Base-by-base conservation (phyloP, 2,797 vertebrate genomes). In the Pangasius sanitwongsei region DNA sequence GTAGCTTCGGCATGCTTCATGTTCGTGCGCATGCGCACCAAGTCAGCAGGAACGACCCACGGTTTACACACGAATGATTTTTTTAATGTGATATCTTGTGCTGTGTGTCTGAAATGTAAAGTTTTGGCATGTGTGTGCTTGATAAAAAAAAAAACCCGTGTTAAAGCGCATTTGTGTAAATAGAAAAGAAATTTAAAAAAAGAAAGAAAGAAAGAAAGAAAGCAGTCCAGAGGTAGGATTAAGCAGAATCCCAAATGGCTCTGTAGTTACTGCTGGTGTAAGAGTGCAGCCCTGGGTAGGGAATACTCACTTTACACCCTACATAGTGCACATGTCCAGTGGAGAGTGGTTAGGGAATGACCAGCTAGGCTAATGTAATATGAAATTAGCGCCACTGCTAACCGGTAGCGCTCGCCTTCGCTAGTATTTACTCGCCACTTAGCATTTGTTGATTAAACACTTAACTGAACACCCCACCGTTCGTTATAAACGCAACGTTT, bases 381-480 rank as follows among this genome's bases (percentile, higher is more conserved):
- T n/a, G 16, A 59, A 72, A 23, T 82, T 50, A 87, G 59, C 70
- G 87, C 88, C 90, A 23, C 12, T 70, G 88, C 87, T 86, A 69
- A 86, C 78, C 72, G 87, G 87, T 48, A 84, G 57, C 86, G 83
- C 94, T 89, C 93, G 61, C 25, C 31, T 48, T 61, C 87, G 86
- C 95, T 87, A 93, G 53, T 57, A 37, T 75, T 86, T 91, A 87
- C 93, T 93, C 91, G 91, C 90, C 92, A 96, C 94, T 96, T 96
- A 70, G 91, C 91, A 92, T 85, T 92, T 94, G 95, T 91, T 92
- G 86, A 94, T 91, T 92, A 90, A 85, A 70, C 48, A 55, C 83
- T 85, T 85, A 25, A 70, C n/a, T 37, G 65, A 55, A 85, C 65
- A 65, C 37, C 25, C 0, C 91, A 93, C 92, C 87, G 91, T 83